phyloP scores from a whole-genome alignment of 2,888 invertebrate genomes.

The Agrochola lota region DNA sequence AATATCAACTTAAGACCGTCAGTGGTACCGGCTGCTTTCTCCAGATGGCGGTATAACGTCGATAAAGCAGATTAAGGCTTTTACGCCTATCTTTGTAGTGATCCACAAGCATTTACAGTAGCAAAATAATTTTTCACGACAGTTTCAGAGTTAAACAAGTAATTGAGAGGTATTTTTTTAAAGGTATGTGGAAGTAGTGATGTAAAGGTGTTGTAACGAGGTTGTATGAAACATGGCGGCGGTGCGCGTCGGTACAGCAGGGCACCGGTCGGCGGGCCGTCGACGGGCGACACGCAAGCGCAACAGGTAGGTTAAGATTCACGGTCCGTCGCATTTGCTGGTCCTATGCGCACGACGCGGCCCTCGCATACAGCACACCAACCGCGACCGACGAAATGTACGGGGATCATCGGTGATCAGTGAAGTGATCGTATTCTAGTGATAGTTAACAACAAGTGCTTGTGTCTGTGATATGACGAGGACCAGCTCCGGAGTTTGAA shows the following conservation, averaged over 20 bases:
- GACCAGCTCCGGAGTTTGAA: conserved; percentile 78
- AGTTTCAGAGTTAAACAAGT: neutral
- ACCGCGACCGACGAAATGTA: conserved; percentile 83
- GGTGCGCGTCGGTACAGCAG: conserved; percentile 83
- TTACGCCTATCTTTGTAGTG: conserved; percentile 61
- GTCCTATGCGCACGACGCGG: conserved; percentile 86
- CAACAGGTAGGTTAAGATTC: conserved; percentile 89
- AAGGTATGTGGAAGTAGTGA: neutral
- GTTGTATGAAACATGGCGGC: conserved; percentile 82
- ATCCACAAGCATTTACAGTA: neutral
- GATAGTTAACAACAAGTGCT: conserved; percentile 77
- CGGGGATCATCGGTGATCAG: conserved; percentile 84
- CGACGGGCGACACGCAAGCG: conserved; percentile 88
- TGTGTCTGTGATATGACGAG: conserved; percentile 84
- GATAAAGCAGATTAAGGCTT: conserved; percentile 82
- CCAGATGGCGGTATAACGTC: conserved; percentile 75
- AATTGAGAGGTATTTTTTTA: neutral
- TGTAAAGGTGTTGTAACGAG: conserved; percentile 54
- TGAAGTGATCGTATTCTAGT: conserved; percentile 84
- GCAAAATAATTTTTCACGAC: neutral
- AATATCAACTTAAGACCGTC: conserved; percentile 6
- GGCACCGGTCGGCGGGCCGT: conserved; percentile 76
- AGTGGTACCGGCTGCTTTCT: conserved; percentile 18
- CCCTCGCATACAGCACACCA: conserved; percentile 77
- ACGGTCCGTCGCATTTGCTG: conserved; percentile 89